These are phyloP conservation scores for Ericerus pela DNA, from an alignment of 1,140 invertebrate genomes.

Conservation along the genomic window DNA sequence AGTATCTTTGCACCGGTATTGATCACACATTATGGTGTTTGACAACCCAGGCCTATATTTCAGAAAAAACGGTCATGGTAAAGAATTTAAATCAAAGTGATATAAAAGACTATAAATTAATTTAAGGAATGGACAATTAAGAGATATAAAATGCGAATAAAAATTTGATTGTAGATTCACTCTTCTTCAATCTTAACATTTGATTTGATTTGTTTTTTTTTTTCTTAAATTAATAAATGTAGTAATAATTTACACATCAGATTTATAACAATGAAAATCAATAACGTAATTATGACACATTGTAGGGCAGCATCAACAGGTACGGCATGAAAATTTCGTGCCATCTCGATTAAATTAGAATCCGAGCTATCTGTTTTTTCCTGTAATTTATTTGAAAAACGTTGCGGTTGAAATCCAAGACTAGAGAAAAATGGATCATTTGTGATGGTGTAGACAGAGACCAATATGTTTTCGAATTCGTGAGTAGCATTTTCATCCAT, in stretches of 20 bases:
- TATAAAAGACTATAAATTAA: too few relatives aligned
- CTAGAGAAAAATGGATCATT: background rate
- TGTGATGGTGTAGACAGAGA: background rate
- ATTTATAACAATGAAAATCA: background rate
- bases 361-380: background rate
- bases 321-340: background rate
- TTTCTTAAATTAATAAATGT: background rate
- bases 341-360: background rate
- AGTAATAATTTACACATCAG: constrained; percentile 3
- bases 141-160: too few relatives aligned
- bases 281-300: background rate
- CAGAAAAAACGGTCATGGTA: too few relatives aligned
- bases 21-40: too few relatives aligned
- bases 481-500: background rate
- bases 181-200: too few relatives aligned
- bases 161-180: too few relatives aligned
- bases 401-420: constrained; percentile 1
- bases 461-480: background rate
- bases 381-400: background rate
- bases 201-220: too few relatives aligned
- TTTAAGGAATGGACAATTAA: too few relatives aligned
- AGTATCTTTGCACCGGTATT: too few relatives aligned
- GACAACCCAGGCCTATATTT: too few relatives aligned
- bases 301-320: background rate
- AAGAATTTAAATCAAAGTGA: too few relatives aligned